Percentiles rank a stretch among this genome's conserved stretches.
Conservation (phyloP, 2,888 invertebrate species). For the Diaprepes abbreviatus region DNA sequence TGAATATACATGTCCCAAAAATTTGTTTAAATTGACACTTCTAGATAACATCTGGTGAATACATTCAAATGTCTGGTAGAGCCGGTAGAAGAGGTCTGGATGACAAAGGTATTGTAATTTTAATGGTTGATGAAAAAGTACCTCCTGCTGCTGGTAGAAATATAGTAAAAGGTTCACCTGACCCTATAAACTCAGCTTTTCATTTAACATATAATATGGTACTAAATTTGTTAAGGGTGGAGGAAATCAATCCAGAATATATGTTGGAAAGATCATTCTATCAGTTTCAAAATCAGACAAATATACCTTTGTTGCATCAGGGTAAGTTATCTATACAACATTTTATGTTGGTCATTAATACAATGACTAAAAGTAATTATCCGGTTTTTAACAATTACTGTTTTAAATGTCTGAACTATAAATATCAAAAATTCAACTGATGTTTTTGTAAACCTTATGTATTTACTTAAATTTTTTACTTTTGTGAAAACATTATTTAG, state of each 20-base stretch:
- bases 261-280: constrained; percentile 98
- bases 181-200: constrained; percentile 98
- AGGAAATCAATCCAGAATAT: constrained; percentile 99
- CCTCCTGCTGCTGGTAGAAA: constrained; percentile 81
- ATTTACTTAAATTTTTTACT: no score
- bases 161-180: constrained; percentile 82
- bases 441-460: no score
- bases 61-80: constrained; percentile 99
- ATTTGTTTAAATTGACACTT: constrained; percentile 38
- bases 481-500: constrained; percentile 68
- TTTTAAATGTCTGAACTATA: no score
- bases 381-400: no score
- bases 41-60: constrained; percentile 94
- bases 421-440: no score
- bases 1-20: no score
- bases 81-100: constrained; percentile 98
- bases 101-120: constrained; percentile 93
- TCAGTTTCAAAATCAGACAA: constrained; percentile 98
- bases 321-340: constrained; percentile 79
- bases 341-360: no score
- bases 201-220: constrained; percentile 99
- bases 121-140: constrained; percentile 98
- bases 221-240: constrained; percentile 93
- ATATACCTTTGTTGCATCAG: constrained; percentile 90
- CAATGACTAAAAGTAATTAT: no score